phyloP scores from a whole-genome alignment of 2,797 vertebrate species.

The Hyperoplus lanceolatus region DNA sequence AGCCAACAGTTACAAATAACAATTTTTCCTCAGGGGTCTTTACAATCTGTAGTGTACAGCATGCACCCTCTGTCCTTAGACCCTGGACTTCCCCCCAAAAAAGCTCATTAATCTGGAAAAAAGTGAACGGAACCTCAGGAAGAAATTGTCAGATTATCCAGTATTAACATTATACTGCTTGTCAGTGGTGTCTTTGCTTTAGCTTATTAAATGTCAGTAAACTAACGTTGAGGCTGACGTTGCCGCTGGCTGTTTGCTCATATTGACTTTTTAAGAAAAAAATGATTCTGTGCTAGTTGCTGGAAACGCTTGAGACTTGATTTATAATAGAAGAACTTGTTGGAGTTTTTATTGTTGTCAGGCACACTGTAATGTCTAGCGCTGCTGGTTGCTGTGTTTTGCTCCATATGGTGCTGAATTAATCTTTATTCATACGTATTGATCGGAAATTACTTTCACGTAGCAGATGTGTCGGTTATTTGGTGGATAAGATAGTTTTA shows the following conservation, averaged over 20 bases:
- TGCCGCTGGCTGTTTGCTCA: conserved; percentile 30
- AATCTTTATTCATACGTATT: conserved; percentile 25
- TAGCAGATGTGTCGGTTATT: conserved; percentile 24
- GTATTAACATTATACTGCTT: background rate
- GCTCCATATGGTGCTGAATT: conserved; percentile 25
- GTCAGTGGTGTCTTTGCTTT: conserved; percentile 2
- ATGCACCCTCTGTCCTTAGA: too few relatives aligned
- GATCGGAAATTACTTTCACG: conserved; percentile 30
- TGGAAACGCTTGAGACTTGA: conserved; percentile 1
- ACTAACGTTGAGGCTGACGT: background rate
- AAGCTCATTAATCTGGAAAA: too few relatives aligned
- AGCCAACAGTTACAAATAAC: too few relatives aligned
- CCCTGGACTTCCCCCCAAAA: too few relatives aligned
- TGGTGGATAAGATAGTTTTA: conserved; percentile 11
- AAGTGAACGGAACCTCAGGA: too few relatives aligned
- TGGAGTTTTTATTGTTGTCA: conserved; percentile 19
- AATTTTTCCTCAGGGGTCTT: too few relatives aligned
- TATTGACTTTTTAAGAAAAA: conserved; percentile 5
- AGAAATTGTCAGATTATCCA: background rate
- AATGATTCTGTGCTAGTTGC: conserved; percentile 21
- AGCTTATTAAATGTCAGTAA: background rate
- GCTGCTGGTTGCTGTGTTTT: conserved; percentile 20
- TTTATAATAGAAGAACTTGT: conserved; percentile 22
- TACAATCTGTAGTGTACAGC: too few relatives aligned
- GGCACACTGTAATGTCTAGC: background rate